Conservation (phyloP, 2,113 vertebrate species). For the Spea bombifrons region DNA sequence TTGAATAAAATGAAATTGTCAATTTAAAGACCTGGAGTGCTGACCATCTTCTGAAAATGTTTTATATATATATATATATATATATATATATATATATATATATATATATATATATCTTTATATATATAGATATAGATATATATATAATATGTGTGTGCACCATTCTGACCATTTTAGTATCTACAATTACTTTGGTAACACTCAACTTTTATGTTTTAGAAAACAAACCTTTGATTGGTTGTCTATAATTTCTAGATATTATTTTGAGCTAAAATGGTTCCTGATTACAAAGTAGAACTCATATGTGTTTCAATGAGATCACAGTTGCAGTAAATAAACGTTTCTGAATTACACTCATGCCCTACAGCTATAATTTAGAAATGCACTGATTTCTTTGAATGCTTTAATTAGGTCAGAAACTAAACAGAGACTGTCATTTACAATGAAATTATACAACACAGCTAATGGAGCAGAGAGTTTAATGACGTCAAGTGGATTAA, state of each 20-base stretch:
- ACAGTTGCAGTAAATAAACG: neutral
- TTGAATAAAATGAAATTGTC: too few relatives aligned
- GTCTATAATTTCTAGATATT: neutral
- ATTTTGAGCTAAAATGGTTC: neutral
- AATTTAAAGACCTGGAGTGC: too few relatives aligned
- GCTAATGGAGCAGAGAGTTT: conserved; percentile 4
- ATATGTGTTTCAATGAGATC: neutral
- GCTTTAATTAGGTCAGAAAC: conserved; percentile 26
- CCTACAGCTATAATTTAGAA: conserved; percentile 30
- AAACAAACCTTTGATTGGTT: neutral
- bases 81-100: neutral
- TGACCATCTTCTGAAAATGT: too few relatives aligned
- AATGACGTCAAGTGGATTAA: conserved; percentile 21
- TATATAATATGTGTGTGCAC: neutral
- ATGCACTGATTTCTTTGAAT: conserved; percentile 27
- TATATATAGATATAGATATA: neutral
- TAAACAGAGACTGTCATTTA: conserved; percentile 23
- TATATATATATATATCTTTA: neutral
- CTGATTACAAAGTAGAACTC: conserved; percentile 24
- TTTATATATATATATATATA: neutral
- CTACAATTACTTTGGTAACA: too few relatives aligned
- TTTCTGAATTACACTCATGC: conserved; percentile 20
- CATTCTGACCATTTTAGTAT: neutral
- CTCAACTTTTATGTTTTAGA: neutral
- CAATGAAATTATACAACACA: neutral